Evolutionary conservation across 2,888 invertebrate species (phyloP).

Genomic region (Gymnocheta viridis): DNA sequence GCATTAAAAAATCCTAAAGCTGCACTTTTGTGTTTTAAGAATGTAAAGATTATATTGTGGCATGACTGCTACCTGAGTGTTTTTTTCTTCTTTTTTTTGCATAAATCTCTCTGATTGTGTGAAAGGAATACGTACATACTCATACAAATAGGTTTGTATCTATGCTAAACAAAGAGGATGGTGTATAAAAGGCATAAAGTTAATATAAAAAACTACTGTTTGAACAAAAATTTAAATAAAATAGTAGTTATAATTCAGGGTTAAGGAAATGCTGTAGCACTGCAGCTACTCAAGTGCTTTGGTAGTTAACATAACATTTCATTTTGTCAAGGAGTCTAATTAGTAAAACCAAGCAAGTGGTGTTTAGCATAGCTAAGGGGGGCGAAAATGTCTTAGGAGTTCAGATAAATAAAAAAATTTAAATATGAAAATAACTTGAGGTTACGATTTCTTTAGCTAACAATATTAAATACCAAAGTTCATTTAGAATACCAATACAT

Average conservation of each 20-base stretch:
- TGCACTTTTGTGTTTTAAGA: constrained; percentile 10
- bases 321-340: constrained; percentile 26
- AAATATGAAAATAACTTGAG: too few species aligned
- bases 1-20: constrained; percentile 16
- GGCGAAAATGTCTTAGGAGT: not conserved
- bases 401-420: not conserved
- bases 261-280: constrained; percentile 41
- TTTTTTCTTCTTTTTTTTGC: constrained; percentile 16
- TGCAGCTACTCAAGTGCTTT: constrained; percentile 18
- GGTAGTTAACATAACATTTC: constrained; percentile 26
- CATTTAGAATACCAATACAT: too few species aligned
- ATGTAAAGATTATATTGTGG: constrained; percentile 25
- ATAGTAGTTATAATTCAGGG: constrained; percentile 26
- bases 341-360: constrained; percentile 8
- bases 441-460: too few species aligned
- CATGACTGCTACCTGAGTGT: constrained; percentile 29
- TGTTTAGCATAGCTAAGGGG: not conserved
- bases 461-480: too few species aligned
- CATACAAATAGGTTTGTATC: constrained; percentile 13
- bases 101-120: constrained; percentile 22
- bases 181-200: constrained; percentile 1
- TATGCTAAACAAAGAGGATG: constrained; percentile 3
- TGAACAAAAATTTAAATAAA: constrained; percentile 37
- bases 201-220: not conserved
- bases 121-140: not conserved